Percentiles rank a stretch among this genome's conserved stretches.
These are phyloP conservation scores for Calonectris borealis DNA, from an alignment of 2,113 vertebrate genomes.

Conservation along the genomic window DNA sequence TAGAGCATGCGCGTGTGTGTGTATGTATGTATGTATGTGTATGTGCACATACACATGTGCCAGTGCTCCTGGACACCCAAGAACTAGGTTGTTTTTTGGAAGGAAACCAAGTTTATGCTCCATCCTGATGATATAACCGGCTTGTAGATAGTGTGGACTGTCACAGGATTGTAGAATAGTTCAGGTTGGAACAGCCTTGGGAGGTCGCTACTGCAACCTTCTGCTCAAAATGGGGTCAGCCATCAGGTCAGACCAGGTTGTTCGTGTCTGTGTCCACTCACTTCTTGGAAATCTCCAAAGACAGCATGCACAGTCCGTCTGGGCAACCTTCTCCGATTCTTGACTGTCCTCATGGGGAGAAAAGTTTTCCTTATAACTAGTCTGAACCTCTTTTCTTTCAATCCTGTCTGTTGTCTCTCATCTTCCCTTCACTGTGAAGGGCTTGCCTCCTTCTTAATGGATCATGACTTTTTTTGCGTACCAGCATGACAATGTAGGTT, in stretches of 20 bases:
- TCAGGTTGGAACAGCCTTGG: not conserved
- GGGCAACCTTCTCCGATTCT: not conserved
- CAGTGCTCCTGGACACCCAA: not conserved
- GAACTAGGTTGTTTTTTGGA: not conserved
- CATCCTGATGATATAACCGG: not conserved
- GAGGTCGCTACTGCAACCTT: not conserved
- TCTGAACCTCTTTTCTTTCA: not conserved
- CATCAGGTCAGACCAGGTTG: not conserved
- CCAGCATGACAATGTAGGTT: not conserved
- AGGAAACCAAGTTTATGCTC: not conserved
- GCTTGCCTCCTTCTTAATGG: not conserved
- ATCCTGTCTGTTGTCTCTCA: not conserved
- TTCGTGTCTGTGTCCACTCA: not conserved
- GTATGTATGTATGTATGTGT: not conserved
- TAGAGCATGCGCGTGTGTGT: too few species aligned
- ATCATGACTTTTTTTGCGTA: not conserved
- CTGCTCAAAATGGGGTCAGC: not conserved
- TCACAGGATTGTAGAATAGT: not conserved
- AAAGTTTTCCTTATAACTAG: not conserved
- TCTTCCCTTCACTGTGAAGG: not conserved
- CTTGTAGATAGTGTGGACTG: not conserved
- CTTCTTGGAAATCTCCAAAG: not conserved
- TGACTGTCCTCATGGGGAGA: not conserved
- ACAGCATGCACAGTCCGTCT: not conserved
- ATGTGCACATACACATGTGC: rapidly evolving